Evolutionary conservation across 2,797 vertebrate genomes (phyloP), one percentile per base, ranked within the genome.

Genomic region (Aratinga solstitialis): DNA sequence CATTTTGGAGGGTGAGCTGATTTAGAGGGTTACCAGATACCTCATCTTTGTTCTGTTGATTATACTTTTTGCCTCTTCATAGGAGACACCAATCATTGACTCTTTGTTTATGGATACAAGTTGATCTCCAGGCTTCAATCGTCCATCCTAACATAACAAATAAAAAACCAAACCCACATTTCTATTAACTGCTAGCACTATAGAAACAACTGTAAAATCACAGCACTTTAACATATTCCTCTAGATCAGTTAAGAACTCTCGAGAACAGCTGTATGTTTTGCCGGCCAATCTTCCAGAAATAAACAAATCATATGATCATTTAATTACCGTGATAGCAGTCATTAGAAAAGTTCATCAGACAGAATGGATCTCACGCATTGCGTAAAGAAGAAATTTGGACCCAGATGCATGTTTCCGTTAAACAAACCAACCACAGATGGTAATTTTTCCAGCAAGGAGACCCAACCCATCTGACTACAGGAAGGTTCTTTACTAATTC

Each of bases 31-130:
- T 10, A 65, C 82, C 9, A 72, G 16, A 93, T 98, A 99, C 99
- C 99, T 99, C 93, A 98, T 97, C 50, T 98, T 99, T 93, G 98
- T 98, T 93, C 98, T 98, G 24, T 96, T 98, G 91, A 99, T 97
- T 95, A 99, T 98, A 95, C 96, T 98, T 97, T 98, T 98, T 43
- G 99, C 99, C 96, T 99, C 99, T 97, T 99, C 99, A 43, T 98
- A 98, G 42, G 99, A 99, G 76, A 99, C 98, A 21, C 99, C 99
- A 67, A 99, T 98, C 97, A 99, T 96, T 18, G 99, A 99, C 95
- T 99, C 99, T 88, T 99, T 99, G 97, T 99, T 99, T 94, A 99
- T 96, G 82, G 99, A 99, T 84, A 99, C 98, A 62, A 99, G 98
- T 94, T 99, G 99, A 97, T 99, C 99, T 48, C 99, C 99, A 19